Percentiles rank a stretch among this genome's conserved stretches.
Evolutionary conservation across 2,113 vertebrate genomes (phyloP).

Genomic region (Onychostruthus taczanowskii): DNA sequence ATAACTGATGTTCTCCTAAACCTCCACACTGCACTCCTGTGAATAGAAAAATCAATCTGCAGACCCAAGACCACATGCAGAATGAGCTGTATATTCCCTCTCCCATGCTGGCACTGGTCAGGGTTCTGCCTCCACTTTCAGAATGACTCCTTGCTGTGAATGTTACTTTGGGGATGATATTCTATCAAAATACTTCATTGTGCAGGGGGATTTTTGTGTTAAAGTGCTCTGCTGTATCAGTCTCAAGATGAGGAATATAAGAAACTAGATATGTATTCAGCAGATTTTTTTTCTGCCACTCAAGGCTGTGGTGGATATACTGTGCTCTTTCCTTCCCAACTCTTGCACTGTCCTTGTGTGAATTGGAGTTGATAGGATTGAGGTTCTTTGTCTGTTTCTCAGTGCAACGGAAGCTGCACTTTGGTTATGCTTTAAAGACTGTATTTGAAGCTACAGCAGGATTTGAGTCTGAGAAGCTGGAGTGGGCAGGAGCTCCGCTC

Average conservation of each 20-base stretch:
- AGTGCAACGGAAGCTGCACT: not conserved
- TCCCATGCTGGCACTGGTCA: not conserved
- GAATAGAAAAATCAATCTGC: conserved; percentile 42
- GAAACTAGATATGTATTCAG: not conserved
- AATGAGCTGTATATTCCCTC: not conserved
- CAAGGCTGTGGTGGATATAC: not conserved
- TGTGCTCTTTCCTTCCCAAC: not conserved
- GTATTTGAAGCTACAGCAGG: not conserved
- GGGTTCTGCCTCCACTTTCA: not conserved
- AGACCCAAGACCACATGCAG: conserved; percentile 10
- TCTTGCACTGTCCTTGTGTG: not conserved
- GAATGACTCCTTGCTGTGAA: not conserved
- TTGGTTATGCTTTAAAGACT: not conserved
- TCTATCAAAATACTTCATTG: not conserved
- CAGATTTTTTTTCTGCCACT: not conserved
- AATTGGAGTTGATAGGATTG: not conserved
- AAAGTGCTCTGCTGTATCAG: not conserved
- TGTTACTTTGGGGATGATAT: not conserved
- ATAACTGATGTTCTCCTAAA: conserved; percentile 39
- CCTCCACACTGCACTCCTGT: not conserved
- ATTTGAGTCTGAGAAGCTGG: not conserved
- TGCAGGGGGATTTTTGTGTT: not conserved
- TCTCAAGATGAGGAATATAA: not conserved
- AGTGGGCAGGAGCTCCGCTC: not conserved
- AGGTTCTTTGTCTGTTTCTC: not conserved